Conservation (phyloP, 2,888 invertebrate species). For the Polyommatus icarus region DNA sequence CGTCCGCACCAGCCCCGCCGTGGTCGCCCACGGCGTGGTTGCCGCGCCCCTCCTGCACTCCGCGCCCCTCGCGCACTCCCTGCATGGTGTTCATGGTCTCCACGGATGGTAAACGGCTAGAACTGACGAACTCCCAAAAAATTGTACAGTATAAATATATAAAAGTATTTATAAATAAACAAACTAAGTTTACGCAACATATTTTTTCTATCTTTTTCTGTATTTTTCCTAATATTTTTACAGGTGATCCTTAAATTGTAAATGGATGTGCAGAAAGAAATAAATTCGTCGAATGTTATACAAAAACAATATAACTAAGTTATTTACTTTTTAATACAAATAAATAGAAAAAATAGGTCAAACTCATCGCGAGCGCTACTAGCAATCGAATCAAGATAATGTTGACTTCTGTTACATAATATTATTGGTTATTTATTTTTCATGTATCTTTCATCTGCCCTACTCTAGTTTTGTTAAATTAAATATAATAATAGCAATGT, state of each 20-base stretch:
- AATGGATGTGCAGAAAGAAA: no score
- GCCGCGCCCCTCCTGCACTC: conserved; percentile 45
- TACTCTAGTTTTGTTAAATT: no score
- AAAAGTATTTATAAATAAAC: conserved; percentile 50
- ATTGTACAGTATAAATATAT: conserved; percentile 49
- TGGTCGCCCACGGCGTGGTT: conserved; percentile 57
- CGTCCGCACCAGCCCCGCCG: conserved; percentile 53
- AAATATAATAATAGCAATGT: no score
- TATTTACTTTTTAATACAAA: not conserved
- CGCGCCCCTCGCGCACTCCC: conserved; percentile 36
- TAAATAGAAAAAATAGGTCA: not conserved
- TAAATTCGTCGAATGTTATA: not conserved
- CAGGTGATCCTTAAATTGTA: not conserved
- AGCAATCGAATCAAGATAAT: not conserved
- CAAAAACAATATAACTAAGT: not conserved
- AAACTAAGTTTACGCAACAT: conserved; percentile 37
- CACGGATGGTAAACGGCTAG: conserved; percentile 67
- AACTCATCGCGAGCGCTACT: not conserved
- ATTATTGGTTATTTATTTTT: no score
- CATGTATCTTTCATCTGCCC: no score
- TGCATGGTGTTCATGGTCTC: conserved; percentile 47
- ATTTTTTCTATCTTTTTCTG: conserved; percentile 5
- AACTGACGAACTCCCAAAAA: conserved; percentile 61
- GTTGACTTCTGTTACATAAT: no score
- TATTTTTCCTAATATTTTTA: not conserved